A percentile compares a stretch with the other conserved stretches of the same genome.
These are phyloP conservation scores for Sprattus sprattus DNA, from an alignment of 2,113 vertebrate species.

Conservation along the genomic window DNA sequence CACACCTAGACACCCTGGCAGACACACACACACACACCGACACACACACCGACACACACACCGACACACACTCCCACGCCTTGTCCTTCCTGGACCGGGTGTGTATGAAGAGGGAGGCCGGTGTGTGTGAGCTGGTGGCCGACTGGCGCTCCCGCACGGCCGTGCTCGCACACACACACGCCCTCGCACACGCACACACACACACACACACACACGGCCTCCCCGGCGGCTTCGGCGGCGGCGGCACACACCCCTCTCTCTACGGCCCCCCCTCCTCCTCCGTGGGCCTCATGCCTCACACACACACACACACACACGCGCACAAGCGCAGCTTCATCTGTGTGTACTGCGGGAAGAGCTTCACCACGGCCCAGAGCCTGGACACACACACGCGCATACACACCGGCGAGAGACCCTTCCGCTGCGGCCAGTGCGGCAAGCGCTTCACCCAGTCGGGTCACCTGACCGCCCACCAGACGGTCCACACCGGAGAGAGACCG, in stretches of 20 bases:
- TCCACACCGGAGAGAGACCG: conserved; percentile 72
- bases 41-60: background rate
- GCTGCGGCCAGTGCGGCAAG: conserved; percentile 71
- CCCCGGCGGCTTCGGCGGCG: background rate
- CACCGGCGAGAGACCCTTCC: conserved; percentile 69
- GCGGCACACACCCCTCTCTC: background rate
- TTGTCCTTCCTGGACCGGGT: conserved; percentile 31
- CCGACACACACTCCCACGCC: background rate
- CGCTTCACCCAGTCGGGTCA: conserved; percentile 73
- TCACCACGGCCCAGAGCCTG: conserved; percentile 64
- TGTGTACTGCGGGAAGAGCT: conserved; percentile 51
- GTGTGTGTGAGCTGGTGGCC: conserved; percentile 33
- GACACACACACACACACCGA: background rate
- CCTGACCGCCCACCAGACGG: conserved; percentile 72
- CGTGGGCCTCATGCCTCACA: background rate
- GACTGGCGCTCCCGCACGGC: conserved; percentile 35
- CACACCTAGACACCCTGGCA: background rate
- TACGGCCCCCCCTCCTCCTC: background rate
- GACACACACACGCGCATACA: conserved; percentile 70
- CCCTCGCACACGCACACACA: background rate
- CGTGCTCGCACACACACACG: background rate
- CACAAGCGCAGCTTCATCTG: conserved; percentile 5
- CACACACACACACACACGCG: background rate
- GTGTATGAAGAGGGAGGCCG: conserved; percentile 33
- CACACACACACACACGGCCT: background rate